phyloP scores from a whole-genome alignment of 2,888 invertebrate species.

The Thecocarcelia acutangulata region DNA sequence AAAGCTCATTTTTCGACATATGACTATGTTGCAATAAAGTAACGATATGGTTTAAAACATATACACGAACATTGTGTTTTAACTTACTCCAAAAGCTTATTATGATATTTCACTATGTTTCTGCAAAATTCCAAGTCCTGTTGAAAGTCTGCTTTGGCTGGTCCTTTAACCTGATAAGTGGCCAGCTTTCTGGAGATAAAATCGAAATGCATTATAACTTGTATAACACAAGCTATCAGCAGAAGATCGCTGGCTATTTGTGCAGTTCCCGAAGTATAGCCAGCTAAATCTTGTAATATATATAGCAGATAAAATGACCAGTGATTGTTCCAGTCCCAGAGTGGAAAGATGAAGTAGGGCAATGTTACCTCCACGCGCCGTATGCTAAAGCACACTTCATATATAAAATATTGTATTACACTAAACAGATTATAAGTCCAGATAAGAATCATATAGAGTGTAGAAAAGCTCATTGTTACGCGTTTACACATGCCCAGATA shows the following conservation, averaged over 20 bases:
- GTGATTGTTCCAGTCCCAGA: conserved; percentile 73
- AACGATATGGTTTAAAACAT: too few relatives aligned
- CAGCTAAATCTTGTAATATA: conserved; percentile 72
- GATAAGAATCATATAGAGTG: conserved; percentile 76
- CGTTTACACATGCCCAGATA: conserved; percentile 70
- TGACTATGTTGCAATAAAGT: too few relatives aligned
- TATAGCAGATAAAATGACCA: conserved; percentile 74
- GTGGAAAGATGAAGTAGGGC: conserved; percentile 74
- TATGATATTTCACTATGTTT: conserved; percentile 69
- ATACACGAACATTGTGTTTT: too few relatives aligned
- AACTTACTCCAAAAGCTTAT: conserved; percentile 69
- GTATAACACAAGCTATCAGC: conserved; percentile 75
- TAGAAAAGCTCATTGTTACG: conserved; percentile 72
- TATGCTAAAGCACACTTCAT: too few relatives aligned
- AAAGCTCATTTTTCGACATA: too few relatives aligned
- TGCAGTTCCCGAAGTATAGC: conserved; percentile 74
- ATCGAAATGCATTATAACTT: conserved; percentile 79
- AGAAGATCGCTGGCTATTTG: conserved; percentile 78
- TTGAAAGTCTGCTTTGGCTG: too few relatives aligned
- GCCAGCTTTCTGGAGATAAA: conserved; percentile 36
- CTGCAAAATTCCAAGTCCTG: background rate
- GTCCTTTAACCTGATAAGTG: background rate
- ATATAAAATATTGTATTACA: conserved; percentile 73
- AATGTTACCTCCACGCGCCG: conserved; percentile 44
- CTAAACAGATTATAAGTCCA: conserved; percentile 78